These are phyloP conservation scores for Taenaris catops DNA, from an alignment of 2,888 invertebrate species.

Conservation along the genomic window DNA sequence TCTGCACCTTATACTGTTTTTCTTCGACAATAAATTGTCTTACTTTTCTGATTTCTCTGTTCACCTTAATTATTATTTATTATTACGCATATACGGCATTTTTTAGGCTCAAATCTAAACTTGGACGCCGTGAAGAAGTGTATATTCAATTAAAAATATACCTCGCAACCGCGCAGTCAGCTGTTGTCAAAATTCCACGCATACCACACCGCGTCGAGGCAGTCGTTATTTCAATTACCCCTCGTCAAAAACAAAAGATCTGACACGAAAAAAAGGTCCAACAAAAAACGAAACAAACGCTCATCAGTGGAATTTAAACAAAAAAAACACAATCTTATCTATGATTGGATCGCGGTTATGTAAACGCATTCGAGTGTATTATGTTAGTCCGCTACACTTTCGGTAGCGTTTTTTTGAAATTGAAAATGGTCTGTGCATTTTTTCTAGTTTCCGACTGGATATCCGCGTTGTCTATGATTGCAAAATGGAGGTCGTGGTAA, in stretches of 20 bases:
- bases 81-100: too few relatives aligned
- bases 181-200: conserved; percentile 72
- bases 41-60: too few relatives aligned
- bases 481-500: too few relatives aligned
- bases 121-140: conserved; percentile 6
- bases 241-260: conserved; percentile 77
- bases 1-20: too few relatives aligned
- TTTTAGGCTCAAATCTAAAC: too few relatives aligned
- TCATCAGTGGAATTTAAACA: conserved; percentile 46
- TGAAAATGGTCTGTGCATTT: conserved; percentile 29
- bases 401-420: conserved; percentile 64
- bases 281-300: conserved; percentile 36
- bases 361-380: conserved; percentile 71
- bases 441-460: conserved; percentile 17
- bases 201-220: conserved; percentile 52
- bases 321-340: conserved; percentile 64
- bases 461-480: conserved; percentile 15
- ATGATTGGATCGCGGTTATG: conserved; percentile 77
- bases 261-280: conserved; percentile 52
- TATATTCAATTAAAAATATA: conserved; percentile 26
- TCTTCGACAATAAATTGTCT: too few relatives aligned
- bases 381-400: conserved; percentile 60
- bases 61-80: too few relatives aligned
- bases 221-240: conserved; percentile 79
- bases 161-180: conserved; percentile 42